A percentile compares a stretch with the other conserved stretches of the same genome.
phyloP scores from a whole-genome alignment of 1,140 invertebrate species.

The Sipha flava region DNA sequence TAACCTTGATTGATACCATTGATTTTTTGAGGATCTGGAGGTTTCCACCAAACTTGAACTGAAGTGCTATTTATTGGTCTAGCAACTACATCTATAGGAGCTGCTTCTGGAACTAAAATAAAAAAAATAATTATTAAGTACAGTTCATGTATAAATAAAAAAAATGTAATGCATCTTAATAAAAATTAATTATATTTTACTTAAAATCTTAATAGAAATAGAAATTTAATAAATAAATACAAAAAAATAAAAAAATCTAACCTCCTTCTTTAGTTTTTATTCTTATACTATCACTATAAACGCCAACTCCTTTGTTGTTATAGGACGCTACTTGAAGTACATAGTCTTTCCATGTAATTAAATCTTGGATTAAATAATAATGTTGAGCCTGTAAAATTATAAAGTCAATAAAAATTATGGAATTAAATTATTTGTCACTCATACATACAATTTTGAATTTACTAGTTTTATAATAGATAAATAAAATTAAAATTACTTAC shows the following conservation, averaged over 20 bases:
- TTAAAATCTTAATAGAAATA: too few species aligned
- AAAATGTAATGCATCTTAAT: neutral
- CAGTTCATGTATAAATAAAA: neutral
- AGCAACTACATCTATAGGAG: slow-evolving; percentile 72
- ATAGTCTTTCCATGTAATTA: slow-evolving; percentile 98
- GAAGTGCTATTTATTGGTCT: slow-evolving; percentile 81
- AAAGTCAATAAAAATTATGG: neutral
- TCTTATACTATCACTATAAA: slow-evolving; percentile 80
- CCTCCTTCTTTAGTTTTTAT: slow-evolving; percentile 91
- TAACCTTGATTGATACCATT: slow-evolving; percentile 99
- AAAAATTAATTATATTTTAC: too few species aligned
- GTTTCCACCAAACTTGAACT: slow-evolving; percentile 73
- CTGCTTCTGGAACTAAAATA: slow-evolving; percentile 68
- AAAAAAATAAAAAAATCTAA: slow-evolving; percentile 37
- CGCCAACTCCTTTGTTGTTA: slow-evolving; percentile 92
- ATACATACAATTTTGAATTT: too few species aligned
- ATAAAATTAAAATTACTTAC: slow-evolving; percentile 38
- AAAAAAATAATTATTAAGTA: slow-evolving; percentile 27
- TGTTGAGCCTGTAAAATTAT: slow-evolving; percentile 58
- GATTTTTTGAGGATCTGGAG: slow-evolving; percentile 92
- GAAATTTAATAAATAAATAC: neutral
- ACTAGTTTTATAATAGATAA: too few species aligned
- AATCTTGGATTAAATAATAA: slow-evolving; percentile 83
- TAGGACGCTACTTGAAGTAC: slow-evolving; percentile 94
- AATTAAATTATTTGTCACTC: too few species aligned